A percentile compares a stretch with the other conserved stretches of the same genome.
These are phyloP conservation scores for Xestoiulus laeticollis DNA, from an alignment of 2,888 invertebrate species.

Conservation along the genomic window DNA sequence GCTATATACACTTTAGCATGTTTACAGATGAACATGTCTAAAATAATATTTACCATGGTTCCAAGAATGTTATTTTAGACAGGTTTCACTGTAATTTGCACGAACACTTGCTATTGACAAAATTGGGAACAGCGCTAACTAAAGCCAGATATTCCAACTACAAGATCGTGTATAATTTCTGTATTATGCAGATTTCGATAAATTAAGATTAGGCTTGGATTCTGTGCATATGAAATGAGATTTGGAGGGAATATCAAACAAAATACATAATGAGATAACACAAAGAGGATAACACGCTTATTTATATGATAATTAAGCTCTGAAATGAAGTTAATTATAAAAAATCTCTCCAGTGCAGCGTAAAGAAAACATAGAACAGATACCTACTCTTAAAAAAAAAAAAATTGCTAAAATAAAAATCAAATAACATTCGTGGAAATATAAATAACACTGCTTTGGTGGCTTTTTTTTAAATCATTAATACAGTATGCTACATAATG, in stretches of 20 bases:
- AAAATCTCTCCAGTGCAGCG: neutral
- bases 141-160: neutral
- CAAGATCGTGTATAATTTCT: neutral
- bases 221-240: neutral
- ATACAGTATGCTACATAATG: no score
- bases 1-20: no score
- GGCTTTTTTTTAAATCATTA: no score
- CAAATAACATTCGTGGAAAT: neutral
- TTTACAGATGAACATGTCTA: no score
- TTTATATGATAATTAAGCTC: neutral
- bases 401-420: neutral
- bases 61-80: no score
- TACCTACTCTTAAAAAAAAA: neutral
- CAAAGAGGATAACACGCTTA: neutral
- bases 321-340: conserved; percentile 9
- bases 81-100: no score
- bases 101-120: no score
- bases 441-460: no score
- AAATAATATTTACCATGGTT: no score
- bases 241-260: neutral
- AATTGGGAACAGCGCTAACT: neutral
- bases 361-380: neutral
- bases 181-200: neutral
- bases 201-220: neutral
- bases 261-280: neutral